Percentiles rank a stretch among this genome's conserved stretches.
Conservation (phyloP, 2,797 vertebrate genomes). For the Pyrrhura leucotis region DNA sequence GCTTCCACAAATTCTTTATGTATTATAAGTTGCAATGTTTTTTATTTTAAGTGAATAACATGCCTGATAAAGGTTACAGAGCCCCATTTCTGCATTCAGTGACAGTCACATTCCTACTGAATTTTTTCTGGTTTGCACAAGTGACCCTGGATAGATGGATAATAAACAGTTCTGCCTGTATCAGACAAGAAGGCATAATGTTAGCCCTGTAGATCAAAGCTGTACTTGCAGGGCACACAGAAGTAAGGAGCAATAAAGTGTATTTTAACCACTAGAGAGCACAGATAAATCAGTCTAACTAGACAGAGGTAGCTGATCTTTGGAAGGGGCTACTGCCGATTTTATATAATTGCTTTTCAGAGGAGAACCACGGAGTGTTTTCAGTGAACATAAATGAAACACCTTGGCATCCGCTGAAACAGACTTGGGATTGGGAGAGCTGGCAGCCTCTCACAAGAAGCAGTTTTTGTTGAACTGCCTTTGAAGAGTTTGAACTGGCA, state of each 20-base stretch:
- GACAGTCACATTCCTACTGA: neutral
- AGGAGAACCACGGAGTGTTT: constrained; percentile 18
- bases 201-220: neutral
- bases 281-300: neutral
- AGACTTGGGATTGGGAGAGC: neutral
- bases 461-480: constrained; percentile 60
- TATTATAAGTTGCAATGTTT: neutral
- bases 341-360: constrained; percentile 28
- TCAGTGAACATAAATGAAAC: constrained; percentile 38
- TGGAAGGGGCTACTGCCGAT: neutral
- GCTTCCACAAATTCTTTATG: neutral
- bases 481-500: constrained; percentile 62
- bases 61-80: neutral
- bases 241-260: neutral
- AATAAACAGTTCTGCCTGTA: neutral
- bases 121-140: neutral
- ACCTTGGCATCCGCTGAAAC: constrained; percentile 57
- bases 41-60: neutral
- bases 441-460: constrained; percentile 54
- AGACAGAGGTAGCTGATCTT: neutral
- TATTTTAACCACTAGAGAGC: neutral
- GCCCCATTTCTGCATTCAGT: neutral
- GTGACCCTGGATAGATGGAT: neutral
- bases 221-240: neutral
- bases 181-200: neutral